Evolutionary conservation across 2,888 invertebrate species (phyloP), one percentile per base, ranked within the genome.

Genomic region (Cryptops parisi): DNA sequence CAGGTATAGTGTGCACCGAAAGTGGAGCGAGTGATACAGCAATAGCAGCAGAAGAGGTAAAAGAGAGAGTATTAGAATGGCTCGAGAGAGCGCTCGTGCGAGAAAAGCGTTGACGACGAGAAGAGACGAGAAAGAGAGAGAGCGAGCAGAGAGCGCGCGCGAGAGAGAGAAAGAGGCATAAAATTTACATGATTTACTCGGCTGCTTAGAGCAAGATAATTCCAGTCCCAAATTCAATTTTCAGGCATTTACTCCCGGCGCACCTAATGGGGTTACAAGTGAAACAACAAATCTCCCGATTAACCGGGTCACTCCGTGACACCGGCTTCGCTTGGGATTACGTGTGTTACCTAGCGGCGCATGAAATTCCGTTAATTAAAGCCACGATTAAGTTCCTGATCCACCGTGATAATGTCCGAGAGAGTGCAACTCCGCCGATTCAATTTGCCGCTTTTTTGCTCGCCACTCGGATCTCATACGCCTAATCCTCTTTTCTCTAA

Each of bases 401-500:
- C 50, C 50, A 24, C 41, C 41, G 41, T 50, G 50, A 50, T 50
- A 50, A 50, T 41, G 50, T 50, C 50, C 50, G 41, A 50, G 25
- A 48, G 43, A 41, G 43, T 41, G 41, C 41, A 50, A 50, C 52
- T 52, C 44, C 45, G 25, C 39, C 45, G 56, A 56, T 54, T 56
- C 53, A 56, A 56, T 54, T 56, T 56, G 53, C 51, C 48, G 40
- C 33, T 50, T 50, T 41, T 40, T 50, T 23, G 24, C 41, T 41
- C 50, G 9, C 48, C 9, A 6, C 33, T 33, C 43, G 9, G 33
- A 33, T 9, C 44, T 54, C 38, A 49, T 48, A 25, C 46, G 40
- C 44, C 47, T 54, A 55, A 56, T 56, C 56, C 56, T 54, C 56
- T 56, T 56, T 56, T 54, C 52, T 51, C 56, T 56, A 56, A 56